Evolutionary conservation across 2,113 vertebrate genomes (phyloP), one percentile per base, ranked within the genome.

Genomic region (Odobenus rosmarus): DNA sequence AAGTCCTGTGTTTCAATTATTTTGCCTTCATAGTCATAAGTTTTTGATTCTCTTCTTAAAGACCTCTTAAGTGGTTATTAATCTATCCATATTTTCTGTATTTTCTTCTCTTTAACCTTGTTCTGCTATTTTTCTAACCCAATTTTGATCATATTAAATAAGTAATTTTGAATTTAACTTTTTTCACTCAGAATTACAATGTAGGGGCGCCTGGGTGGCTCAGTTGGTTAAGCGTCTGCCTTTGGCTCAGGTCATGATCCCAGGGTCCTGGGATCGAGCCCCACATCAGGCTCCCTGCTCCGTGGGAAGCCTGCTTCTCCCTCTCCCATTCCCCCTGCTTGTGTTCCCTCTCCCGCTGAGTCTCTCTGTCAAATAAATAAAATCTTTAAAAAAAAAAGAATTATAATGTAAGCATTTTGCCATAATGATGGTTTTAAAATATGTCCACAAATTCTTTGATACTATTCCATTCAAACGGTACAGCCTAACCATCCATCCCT

Each of bases 401-500:
- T 62, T 67, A 87, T 4, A 90, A 67, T 13, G 67, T 87, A 90
- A 93, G 16, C 39, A 90, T 90, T 79, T 83, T 81, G 6, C 59
- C 46, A 93, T 59, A 42, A 42, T 42, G 33, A 18, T 76, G 53
- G 8, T 93, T 97, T 95, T 64, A 19, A 96, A 96, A 86, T 87
- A 90, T 7, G 21, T 69, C 42, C 67, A 83, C 15, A 86, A 76
- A 87, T 49, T 83, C 74, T 95, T 93, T 77, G 5, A 86, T 83
- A 49, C 19, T 82, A 53, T 61, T 71, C 36, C 31, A 86, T 39
- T 85, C 72, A 61, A 86, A 95, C 19, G 31, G 10, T 72, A 84
- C 4, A 82, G 7, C 51, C 59, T 95, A 76, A 82, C n/a, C 19
- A 85, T 6, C 1, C 51, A 4, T 61, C 46, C 69, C 39, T 62